Base-by-base conservation (phyloP, 92 coral and sea anemone genomes). In the Diadumene lineata region DNA sequence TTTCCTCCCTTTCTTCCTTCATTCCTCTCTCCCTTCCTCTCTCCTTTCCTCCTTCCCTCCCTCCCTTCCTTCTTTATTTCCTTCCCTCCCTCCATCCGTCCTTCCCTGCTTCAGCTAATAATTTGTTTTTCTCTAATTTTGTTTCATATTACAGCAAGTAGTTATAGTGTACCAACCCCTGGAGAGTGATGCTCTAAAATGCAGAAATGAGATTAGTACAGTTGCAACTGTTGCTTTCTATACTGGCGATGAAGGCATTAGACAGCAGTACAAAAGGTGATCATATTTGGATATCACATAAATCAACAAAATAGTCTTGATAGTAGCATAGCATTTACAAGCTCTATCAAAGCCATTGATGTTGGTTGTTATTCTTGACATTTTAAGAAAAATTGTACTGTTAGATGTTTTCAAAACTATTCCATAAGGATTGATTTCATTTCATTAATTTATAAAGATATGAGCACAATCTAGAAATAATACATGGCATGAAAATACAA, bases 181-280 rank as follows among this genome's bases (percentile, higher is more conserved):
- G 63, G 97, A 96, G 79, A 90, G 82, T 72, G 99, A 96, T 62
- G 99, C 99, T 18, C 68, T 88, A 27, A 86, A 81, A 58, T 96
- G 99, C 70, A 92, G 86, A 66, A 57, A 74, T 29, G 87, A 88
- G 64, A 83, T 84, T 19, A 92, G 90, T 71, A 86, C 91, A 22
- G 97, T 96, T 16, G 99, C 99, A 32, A 90, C 86, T 9, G 63
- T 96, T 46, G 96, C 93, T 31, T 81, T 96, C 66, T 96, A 92
- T 79, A 81, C 87, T 33, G 99, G 99, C 7, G 97, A 96, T 79
- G 99, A 96, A 76, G 88, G 88, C 60, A 61, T 96, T 60, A 81
- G 99, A 69, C 78, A 82, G 28, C 97, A 90, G 80, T 96, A 91
- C 80, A 92, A 89, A 56, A 81, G 82, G 99, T 89, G 56, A n/a